Evolutionary conservation across 2,888 invertebrate species (phyloP).

Genomic region (Noctuana brunneofusca): DNA sequence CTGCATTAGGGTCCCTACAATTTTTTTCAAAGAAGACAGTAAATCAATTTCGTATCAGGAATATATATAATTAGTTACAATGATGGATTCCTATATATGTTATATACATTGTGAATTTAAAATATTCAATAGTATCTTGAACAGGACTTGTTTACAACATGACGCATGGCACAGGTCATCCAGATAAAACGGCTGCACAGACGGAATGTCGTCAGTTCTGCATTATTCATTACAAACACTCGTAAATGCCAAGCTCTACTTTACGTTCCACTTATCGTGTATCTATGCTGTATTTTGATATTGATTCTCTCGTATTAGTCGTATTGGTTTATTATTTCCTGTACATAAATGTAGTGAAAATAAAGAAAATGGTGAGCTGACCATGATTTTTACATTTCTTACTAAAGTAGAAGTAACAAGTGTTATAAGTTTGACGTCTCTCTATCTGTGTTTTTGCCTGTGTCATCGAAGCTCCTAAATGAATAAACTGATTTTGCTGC

Average conservation of each 20-base stretch:
- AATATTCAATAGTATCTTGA: slow-evolving; percentile 1
- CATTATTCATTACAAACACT: slow-evolving; percentile 34
- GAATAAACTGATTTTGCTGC: too few relatives aligned
- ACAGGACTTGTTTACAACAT: slow-evolving; percentile 39
- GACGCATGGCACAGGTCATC: slow-evolving; percentile 45
- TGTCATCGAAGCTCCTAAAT: too few relatives aligned
- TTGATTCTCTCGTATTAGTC: background rate
- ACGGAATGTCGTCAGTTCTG: slow-evolving; percentile 58
- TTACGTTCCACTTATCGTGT: slow-evolving; percentile 19
- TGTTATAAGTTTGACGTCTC: too few relatives aligned
- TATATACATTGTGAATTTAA: background rate
- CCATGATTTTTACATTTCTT: background rate
- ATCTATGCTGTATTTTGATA: slow-evolving; percentile 12
- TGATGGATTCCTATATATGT: background rate
- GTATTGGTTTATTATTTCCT: background rate
- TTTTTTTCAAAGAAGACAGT: background rate
- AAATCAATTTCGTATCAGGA: background rate
- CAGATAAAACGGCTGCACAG: slow-evolving; percentile 52
- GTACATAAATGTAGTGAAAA: background rate
- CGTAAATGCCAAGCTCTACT: slow-evolving; percentile 23
- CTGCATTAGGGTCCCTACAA: too few relatives aligned
- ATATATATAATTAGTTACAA: background rate
- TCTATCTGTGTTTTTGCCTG: too few relatives aligned
- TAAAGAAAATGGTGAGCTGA: too few relatives aligned
- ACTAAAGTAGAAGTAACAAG: too few relatives aligned